Evolutionary conservation across 2,888 invertebrate species (phyloP).

Genomic region (Heliconius cydno): DNA sequence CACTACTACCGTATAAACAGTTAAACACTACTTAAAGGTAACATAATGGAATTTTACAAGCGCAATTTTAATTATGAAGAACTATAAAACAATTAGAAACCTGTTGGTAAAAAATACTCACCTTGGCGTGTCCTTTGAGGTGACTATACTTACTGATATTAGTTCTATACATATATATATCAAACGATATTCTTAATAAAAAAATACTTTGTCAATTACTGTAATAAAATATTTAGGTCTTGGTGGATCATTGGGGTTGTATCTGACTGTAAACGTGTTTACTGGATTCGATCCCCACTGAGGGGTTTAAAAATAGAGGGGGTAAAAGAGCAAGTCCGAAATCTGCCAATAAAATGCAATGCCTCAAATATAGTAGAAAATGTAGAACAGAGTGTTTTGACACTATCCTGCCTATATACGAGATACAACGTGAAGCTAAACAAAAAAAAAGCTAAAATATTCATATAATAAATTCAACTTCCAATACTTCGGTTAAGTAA

Average conservation of each 20-base stretch:
- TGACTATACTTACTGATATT: neutral
- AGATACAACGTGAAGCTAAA: no score
- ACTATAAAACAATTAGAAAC: neutral
- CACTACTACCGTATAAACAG: no score
- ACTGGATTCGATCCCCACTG: neutral
- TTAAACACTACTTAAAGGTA: neutral
- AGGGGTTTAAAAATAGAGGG: no score
- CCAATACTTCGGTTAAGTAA: neutral
- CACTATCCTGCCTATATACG: neutral
- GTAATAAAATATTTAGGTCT: neutral
- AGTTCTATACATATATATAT: neutral
- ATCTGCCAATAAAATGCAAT: neutral
- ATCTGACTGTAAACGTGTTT: neutral
- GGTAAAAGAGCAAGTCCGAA: neutral
- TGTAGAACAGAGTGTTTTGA: neutral
- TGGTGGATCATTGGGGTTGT: neutral
- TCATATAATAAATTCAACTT: no score
- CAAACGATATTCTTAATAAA: no score
- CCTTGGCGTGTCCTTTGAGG: neutral
- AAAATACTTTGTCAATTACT: no score
- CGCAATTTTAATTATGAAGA: conserved; percentile 1
- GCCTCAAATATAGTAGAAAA: neutral
- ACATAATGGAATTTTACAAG: neutral
- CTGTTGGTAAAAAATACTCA: neutral
- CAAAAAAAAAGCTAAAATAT: no score